A percentile compares a stretch with the other conserved stretches of the same genome.
These are phyloP conservation scores for Bufotes viridis DNA, from an alignment of 2,797 vertebrate species.

Conservation along the genomic window DNA sequence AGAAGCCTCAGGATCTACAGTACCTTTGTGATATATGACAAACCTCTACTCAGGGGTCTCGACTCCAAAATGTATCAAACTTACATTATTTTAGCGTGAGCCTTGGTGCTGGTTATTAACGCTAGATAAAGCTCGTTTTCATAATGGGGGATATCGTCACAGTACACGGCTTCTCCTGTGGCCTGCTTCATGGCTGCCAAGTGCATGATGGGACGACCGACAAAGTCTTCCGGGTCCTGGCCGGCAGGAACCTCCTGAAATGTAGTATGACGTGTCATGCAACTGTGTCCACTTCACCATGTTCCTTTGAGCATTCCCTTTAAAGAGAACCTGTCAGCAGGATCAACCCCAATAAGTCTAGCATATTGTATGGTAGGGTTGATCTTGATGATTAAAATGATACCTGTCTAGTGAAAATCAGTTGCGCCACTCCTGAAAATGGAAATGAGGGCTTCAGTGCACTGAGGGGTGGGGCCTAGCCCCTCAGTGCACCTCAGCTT, in stretches of 20 bases:
- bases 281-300: background rate
- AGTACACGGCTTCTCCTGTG: conserved; percentile 91
- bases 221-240: conserved; percentile 79
- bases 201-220: conserved; percentile 89
- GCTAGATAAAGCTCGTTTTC: conserved; percentile 88
- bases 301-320: too few relatives aligned
- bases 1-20: background rate
- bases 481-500: too few relatives aligned
- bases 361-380: too few relatives aligned
- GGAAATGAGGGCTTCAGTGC: too few relatives aligned
- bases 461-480: too few relatives aligned
- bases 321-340: too few relatives aligned
- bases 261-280: background rate
- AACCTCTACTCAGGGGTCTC: too few relatives aligned
- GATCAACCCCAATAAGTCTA: too few relatives aligned
- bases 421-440: too few relatives aligned
- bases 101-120: conserved; percentile 87
- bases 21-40: background rate
- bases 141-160: conserved; percentile 88
- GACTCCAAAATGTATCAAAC: background rate
- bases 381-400: too few relatives aligned
- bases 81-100: conserved; percentile 82
- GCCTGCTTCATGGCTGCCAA: conserved; percentile 89
- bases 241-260: conserved; percentile 83
- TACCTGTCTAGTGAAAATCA: too few relatives aligned